Evolutionary conservation across 2,113 vertebrate genomes (phyloP).

Genomic region (Pollachius pollachius): DNA sequence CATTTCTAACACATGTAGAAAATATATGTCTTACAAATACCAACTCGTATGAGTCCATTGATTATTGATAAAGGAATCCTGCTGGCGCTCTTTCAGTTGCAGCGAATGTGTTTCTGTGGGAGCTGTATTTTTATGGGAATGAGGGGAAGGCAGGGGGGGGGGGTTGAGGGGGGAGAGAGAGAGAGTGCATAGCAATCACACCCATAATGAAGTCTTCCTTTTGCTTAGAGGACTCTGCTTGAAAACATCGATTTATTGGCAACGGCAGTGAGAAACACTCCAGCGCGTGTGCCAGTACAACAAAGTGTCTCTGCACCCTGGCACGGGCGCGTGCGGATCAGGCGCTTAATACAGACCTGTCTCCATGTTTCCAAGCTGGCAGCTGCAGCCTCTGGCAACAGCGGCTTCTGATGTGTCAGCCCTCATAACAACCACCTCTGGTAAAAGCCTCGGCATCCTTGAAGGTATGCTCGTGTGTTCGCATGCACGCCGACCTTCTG

Average conservation of each 20-base stretch:
- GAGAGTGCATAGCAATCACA: background rate
- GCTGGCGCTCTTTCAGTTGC: too few relatives aligned
- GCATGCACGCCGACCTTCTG: too few relatives aligned
- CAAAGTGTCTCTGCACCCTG: conserved; percentile 8
- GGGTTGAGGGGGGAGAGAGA: background rate
- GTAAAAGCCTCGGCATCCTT: too few relatives aligned
- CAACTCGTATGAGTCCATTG: too few relatives aligned
- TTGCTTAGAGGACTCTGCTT: conserved; percentile 21
- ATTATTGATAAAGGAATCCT: too few relatives aligned
- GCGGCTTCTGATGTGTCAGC: too few relatives aligned
- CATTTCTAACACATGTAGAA: too few relatives aligned
- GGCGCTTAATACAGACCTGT: background rate
- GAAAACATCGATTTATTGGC: conserved; percentile 35
- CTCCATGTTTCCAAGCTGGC: conserved; percentile 21
- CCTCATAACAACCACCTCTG: too few relatives aligned
- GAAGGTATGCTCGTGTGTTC: too few relatives aligned
- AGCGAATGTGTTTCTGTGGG: background rate
- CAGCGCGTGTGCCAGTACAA: conserved; percentile 31
- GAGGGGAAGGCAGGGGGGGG: too few relatives aligned
- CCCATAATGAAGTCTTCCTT: background rate
- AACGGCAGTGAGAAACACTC: conserved; percentile 5
- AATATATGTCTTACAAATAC: background rate
- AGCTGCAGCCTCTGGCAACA: too few relatives aligned
- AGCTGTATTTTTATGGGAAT: too few relatives aligned
- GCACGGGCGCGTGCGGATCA: background rate